Base-by-base conservation (phyloP, 2,113 vertebrate genomes). In the Lepisosteus osseus region DNA sequence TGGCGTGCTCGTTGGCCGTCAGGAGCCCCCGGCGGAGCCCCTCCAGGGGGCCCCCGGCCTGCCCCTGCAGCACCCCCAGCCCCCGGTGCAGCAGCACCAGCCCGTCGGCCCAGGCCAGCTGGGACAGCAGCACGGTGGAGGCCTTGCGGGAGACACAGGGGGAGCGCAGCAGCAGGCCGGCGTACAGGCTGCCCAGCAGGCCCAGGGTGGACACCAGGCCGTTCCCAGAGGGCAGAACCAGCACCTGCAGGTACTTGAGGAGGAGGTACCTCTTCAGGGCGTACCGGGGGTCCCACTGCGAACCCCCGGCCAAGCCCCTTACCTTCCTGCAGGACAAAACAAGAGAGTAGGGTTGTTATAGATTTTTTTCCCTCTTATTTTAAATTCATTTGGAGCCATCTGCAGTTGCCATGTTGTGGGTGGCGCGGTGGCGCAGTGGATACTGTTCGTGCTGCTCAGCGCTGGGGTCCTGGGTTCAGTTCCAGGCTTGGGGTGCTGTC, bases 221-320 rank as follows among this genome's bases (percentile, higher is more conserved):
- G 0, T 81, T 84, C 1, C 84, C 74, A 11, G 83, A 86, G 0
- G 91, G 93, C 63, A 93, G 79, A 73, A 94, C 74, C 6, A 94
- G 80, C 76, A 92, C 88, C 0, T 88, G 90, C 75, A 91, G 75
- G 2, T 94, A 89, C 79, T 94, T 95, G 67, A 94, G 81, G 17
- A 86, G 77, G 13, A 94, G 69, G 77, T 93, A 93, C 43, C 85
- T 81, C 12, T 86, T 81, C 13, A 94, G 81, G 70, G 88, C 85
- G 67, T 69, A 85, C 77, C 89, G 89, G 45, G 89, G 87, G 72
- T 90, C 84, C 75, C 80, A 65, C 14, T 7, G 45, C 13, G 15
- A 29, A 0, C 29, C 12, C 3, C 2, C 4, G 8, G n/a, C 7
- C 1, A 1, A 51, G 2, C 17, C 44, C n/a, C 3, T 8, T 3